Base-by-base conservation (phyloP, 1,140 invertebrate species). In the Agrypnia vestita region DNA sequence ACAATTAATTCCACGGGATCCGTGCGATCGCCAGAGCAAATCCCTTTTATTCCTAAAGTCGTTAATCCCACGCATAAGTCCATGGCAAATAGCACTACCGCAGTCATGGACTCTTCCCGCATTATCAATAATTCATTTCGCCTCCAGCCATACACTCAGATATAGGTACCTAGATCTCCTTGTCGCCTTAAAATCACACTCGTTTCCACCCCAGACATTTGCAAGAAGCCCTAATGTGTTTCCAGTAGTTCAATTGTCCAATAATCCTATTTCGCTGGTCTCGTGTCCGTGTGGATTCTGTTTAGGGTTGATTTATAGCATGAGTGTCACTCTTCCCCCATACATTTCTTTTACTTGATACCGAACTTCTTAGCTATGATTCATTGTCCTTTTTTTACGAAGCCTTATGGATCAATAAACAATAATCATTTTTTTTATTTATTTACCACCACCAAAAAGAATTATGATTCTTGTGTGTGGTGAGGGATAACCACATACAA, bases 1-100 rank as follows among this genome's bases (percentile, higher is more conserved):
- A 67, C 62, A 67, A 67, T 67, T 67, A 67, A 67, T 67, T 67
- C 62, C 62, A 67, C 15, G 0, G 62, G 43, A 51, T 46, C 69
- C 4, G 19, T 8, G n/a, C 21, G 11, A 53, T 15, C 61, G 11
- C 43, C 43, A 19, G 25, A 53, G 49, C 69, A 21, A 62, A 62
- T 21, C 46, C 69, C 19, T 4, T 25, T 53, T 19, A 51, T 25
- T 15, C 46, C 51, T 35, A 25, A 47, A 49, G 61, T n/a, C 0
- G 21, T n/a, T 44, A 64, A 64, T 64, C 61, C 35, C 35, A 44
- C 61, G 4, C 61, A 12, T 64, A 64, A 64, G 61, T 64, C 61
- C 25, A 43, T 35, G 35, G 61, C 21, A 43, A 64, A 64, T 64
- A 64, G 61, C 61, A 64, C 61, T 64, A 43, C 35, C 21, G 51